A percentile compares a stretch with the other conserved stretches of the same genome.
Conservation (phyloP, 1,140 invertebrate genomes). For the Neodiprion pinetum region DNA sequence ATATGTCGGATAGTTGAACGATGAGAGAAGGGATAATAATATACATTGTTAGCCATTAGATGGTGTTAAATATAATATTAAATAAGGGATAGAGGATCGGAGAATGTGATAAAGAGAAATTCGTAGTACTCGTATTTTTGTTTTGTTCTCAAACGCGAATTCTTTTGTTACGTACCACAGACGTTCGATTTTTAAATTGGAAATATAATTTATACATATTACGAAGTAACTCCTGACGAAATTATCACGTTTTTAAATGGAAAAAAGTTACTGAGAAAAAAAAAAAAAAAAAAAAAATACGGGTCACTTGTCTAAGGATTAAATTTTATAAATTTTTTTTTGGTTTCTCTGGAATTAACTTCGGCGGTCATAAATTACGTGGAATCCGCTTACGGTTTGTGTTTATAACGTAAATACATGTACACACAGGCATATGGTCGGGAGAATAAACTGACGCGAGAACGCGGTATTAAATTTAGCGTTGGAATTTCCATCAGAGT, state of each 20-base stretch:
- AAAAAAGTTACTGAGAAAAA: too few relatives aligned
- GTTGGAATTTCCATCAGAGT: not conserved
- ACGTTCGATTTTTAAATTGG: not conserved
- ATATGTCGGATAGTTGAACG: not conserved
- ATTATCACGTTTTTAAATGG: not conserved
- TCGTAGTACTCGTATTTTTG: not conserved
- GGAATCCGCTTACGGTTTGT: too few relatives aligned
- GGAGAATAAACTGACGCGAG: not conserved
- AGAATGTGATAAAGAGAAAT: slow-evolving; percentile 1
- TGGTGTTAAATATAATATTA: not conserved
- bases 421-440: too few relatives aligned
- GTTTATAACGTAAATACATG: too few relatives aligned
- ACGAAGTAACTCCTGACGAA: not conserved
- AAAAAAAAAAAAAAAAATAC: too few relatives aligned
- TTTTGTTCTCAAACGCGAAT: not conserved
- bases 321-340: too few relatives aligned
- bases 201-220: not conserved
- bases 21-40: not conserved
- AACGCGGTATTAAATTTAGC: not conserved
- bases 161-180: too few relatives aligned
- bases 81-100: not conserved
- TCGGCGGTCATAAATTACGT: too few relatives aligned
- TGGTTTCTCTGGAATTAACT: too few relatives aligned
- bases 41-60: not conserved
- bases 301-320: too few relatives aligned